phyloP scores from a whole-genome alignment of 1,140 invertebrate species.

The Plutomurus gul region DNA sequence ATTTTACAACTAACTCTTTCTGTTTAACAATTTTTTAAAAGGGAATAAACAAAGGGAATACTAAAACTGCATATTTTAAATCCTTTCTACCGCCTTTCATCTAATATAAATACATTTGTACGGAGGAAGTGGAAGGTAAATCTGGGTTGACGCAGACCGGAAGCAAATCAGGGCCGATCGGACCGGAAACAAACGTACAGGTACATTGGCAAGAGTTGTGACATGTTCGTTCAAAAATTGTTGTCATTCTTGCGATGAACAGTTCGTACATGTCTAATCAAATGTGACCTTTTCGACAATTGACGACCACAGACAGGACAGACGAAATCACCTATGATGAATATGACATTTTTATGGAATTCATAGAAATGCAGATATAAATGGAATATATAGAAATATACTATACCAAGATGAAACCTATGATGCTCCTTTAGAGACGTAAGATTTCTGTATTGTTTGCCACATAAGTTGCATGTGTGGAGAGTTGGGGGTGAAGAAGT shows the following conservation, averaged over 20 bases:
- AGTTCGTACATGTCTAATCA: slow-evolving; percentile 25
- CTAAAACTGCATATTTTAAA: no score
- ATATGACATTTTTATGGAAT: not conserved
- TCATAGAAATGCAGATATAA: not conserved
- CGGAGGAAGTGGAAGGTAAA: no score
- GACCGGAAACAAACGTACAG: no score
- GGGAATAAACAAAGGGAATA: no score
- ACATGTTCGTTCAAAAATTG: not conserved
- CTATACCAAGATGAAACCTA: slow-evolving; percentile 25
- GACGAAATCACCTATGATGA: slow-evolving; percentile 1
- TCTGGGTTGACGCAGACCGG: no score
- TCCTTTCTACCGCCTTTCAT: no score
- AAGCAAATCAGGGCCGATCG: no score
- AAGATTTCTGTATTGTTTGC: slow-evolving; percentile 8
- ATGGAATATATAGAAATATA: not conserved
- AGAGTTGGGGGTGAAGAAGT: not conserved
- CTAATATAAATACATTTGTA: no score
- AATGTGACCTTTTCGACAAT: slow-evolving; percentile 31
- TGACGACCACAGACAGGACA: slow-evolving; percentile 22
- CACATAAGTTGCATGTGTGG: slow-evolving; percentile 29
- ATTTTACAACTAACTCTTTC: no score
- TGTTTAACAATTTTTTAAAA: no score
- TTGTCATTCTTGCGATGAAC: not conserved
- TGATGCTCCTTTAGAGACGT: slow-evolving; percentile 26
- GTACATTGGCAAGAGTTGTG: not conserved